Base-by-base conservation (phyloP, 2,888 invertebrate genomes). In the Ctena decussata region DNA sequence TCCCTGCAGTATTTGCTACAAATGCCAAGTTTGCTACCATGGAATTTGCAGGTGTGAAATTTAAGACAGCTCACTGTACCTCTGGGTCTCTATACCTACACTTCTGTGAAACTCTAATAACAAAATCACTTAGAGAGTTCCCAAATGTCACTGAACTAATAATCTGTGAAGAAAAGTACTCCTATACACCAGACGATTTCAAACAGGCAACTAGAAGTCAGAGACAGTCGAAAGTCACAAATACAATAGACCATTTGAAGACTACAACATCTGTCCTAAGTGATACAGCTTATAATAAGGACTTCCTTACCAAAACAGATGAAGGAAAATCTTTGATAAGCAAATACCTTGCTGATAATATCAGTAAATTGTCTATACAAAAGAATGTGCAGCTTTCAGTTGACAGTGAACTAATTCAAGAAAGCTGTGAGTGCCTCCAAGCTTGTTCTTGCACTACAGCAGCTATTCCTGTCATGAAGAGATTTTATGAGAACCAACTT, bases 391-490 rank as follows among this genome's bases (percentile, higher is more conserved):
- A 18, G 5, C 12, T 69, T 69, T 35, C 39, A 35, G 39, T 69
- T 5, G 69, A 69, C 35, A 69, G 69, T 69, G 69, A 69, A 35
- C 27, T 24, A 27, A 57, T 41, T 71, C 44, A 24, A 37, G 32
- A 57, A n/a, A 3, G 27, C 57, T 57, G 57, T 57, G 57, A 27
- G 27, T 57, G 57, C n/a, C 8, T 27, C 11, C 27, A 27, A 1
- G 15, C 21, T 21, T 70, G 39, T 69, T 1, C 0, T 15, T 77
- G 65, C 69, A 11, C 6, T 30, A 6, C 32, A 69, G 65, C 21
- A 32, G 41, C 77, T n/a, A 37, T 69, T 24, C 84, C 77, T n/a
- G 70, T 80, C n/a, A 21, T 49, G 30, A 24, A 57, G 27, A 12
- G 8, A 11, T 57, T 57, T 27, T 15, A 57, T 24, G 57, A 57